Evolutionary conservation across 2,888 invertebrate species (phyloP), one percentile per base, ranked within the genome.

Genomic region (Phengaris alcon): DNA sequence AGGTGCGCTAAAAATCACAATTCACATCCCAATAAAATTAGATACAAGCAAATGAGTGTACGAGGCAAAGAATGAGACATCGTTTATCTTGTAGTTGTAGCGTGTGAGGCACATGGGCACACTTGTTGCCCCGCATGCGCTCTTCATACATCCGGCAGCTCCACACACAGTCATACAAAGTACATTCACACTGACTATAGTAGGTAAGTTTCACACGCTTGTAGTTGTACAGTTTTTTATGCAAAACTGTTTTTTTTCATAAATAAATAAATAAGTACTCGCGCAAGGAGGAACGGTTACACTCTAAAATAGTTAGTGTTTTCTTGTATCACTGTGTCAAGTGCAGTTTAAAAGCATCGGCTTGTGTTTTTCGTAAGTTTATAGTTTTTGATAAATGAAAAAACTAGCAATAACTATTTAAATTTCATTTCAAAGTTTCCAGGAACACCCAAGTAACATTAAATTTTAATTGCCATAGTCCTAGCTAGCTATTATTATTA

Each of bases 61-160:
- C 35, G 35, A 35, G 12, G 35, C 12, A 9, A 35, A 35, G 59
- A 35, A 57, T 44, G 54, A 64, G 72, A 68, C 68, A 80, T 64
- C 64, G 64, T 64, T 64, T 64, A 35, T 64, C 64, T 64, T 79
- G 79, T 79, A 69, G 68, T 8, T 22, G 68, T 46, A 46, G 70
- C 70, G 72, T 54, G 52, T 22, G 54, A 77, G 72, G 85, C 93
- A 92, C 90, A 91, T 90, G 93, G 88, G 79, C 84, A 85, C 92
- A 92, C 92, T 90, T 93, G 93, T 92, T 92, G 93, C 87, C 83
- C 83, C 78, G 77, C 77, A 82, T 84, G 85, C 82, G 77, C 77
- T 74, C 81, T 80, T 79, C 59, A 4, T 9, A 15, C 57, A 59
- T 15, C 9, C 8, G n/a, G 8, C n/a, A 22, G 9, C 8, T 15